A percentile compares a stretch with the other conserved stretches of the same genome.
Conservation (phyloP, 2,888 invertebrate species). For the Drosophila dives region DNA sequence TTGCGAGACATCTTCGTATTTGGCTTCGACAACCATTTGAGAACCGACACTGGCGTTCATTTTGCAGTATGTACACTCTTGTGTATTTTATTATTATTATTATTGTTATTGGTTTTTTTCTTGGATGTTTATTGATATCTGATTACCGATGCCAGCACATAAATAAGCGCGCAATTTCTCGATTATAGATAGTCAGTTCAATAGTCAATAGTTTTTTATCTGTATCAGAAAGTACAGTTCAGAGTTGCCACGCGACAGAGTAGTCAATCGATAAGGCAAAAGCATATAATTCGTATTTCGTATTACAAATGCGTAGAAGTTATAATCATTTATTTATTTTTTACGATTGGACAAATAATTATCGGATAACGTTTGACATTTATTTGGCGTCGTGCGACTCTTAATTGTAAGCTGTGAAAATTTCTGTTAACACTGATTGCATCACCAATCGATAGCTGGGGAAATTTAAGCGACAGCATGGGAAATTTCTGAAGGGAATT, state of each 20-base stretch:
- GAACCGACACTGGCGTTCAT: constrained; percentile 69
- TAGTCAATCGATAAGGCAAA: constrained; percentile 74
- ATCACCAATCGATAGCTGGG: constrained; percentile 80
- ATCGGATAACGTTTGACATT: constrained; percentile 22
- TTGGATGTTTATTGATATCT: constrained; percentile 52
- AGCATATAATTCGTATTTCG: constrained; percentile 44
- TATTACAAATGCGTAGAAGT: constrained; percentile 37
- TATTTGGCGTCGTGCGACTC: constrained; percentile 41
- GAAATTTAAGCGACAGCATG: constrained; percentile 52
- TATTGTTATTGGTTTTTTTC: constrained; percentile 9
- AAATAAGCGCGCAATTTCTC: constrained; percentile 80
- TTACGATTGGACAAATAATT: constrained; percentile 4
- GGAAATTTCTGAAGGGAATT: constrained; percentile 56
- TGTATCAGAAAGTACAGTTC: constrained; percentile 77
- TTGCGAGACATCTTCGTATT: constrained; percentile 73
- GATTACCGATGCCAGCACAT: constrained; percentile 64
- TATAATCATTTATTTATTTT: constrained; percentile 14
- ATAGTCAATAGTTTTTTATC: constrained; percentile 80
- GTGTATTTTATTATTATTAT: neutral
- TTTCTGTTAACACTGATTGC: constrained; percentile 66
- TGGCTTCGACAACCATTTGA: constrained; percentile 63
- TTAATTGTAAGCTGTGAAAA: constrained; percentile 45
- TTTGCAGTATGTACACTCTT: constrained; percentile 3
- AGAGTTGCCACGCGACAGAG: constrained; percentile 78
- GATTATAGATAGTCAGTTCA: constrained; percentile 80